Evolutionary conservation across 2,113 vertebrate species (phyloP).

Genomic region (Anarhynchus alexandrinus): DNA sequence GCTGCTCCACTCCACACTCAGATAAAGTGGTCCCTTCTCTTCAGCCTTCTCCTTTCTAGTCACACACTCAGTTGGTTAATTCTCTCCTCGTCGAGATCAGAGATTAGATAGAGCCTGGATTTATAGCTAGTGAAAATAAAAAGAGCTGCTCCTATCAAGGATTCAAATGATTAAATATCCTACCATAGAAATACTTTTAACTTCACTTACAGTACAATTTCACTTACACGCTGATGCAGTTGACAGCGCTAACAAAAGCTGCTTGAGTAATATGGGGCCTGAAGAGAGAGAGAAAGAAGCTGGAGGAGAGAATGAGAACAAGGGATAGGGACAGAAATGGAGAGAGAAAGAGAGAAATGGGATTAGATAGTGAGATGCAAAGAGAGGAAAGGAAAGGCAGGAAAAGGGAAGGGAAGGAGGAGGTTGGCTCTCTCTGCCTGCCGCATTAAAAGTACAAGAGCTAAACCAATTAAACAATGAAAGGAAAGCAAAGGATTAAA

Average conservation of each 20-base stretch:
- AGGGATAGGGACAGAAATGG: slow-evolving; percentile 9
- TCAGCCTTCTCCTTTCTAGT: slow-evolving; percentile 67
- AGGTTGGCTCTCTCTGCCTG: neutral
- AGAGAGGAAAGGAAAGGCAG: slow-evolving; percentile 8
- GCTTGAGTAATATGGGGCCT: slow-evolving; percentile 59
- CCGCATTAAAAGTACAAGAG: slow-evolving; percentile 54
- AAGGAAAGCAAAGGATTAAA: slow-evolving; percentile 66
- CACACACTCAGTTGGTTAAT: slow-evolving; percentile 67
- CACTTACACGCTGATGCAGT: slow-evolving; percentile 58
- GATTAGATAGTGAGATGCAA: slow-evolving; percentile 20
- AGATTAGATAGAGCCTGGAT: slow-evolving; percentile 73
- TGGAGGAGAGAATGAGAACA: slow-evolving; percentile 14
- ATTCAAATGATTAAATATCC: slow-evolving; percentile 76
- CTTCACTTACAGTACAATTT: slow-evolving; percentile 71
- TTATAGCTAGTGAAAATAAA: slow-evolving; percentile 73
- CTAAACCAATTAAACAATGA: slow-evolving; percentile 67
- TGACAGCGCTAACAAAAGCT: slow-evolving; percentile 61
- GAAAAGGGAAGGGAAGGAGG: neutral
- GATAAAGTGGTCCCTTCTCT: slow-evolving; percentile 57
- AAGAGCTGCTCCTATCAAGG: slow-evolving; percentile 70
- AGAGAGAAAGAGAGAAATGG: slow-evolving; percentile 42
- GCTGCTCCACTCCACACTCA: slow-evolving; percentile 39
- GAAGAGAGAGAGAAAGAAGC: slow-evolving; percentile 9
- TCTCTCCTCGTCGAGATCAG: slow-evolving; percentile 69
- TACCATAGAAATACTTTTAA: slow-evolving; percentile 73